These are phyloP conservation scores for Hedya salicella DNA, from an alignment of 2,888 invertebrate genomes.

Conservation along the genomic window DNA sequence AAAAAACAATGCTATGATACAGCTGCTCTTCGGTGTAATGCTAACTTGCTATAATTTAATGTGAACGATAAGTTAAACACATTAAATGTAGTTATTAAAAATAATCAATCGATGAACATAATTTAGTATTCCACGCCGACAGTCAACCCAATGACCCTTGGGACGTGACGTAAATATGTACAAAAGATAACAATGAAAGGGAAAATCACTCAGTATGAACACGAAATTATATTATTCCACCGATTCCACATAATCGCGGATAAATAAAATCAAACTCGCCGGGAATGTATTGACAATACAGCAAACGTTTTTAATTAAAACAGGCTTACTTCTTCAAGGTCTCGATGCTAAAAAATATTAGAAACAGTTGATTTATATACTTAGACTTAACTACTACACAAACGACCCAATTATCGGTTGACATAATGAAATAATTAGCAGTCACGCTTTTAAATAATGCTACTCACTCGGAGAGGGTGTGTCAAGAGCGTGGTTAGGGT, in stretches of 20 bases:
- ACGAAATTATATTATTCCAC: conserved; percentile 27
- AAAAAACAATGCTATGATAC: neutral
- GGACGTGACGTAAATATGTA: conserved; percentile 35
- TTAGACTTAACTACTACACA: too few species aligned
- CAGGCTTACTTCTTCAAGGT: neutral
- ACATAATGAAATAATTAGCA: conserved; percentile 29
- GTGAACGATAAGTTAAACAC: neutral
- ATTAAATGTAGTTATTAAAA: conserved; percentile 5
- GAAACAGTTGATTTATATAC: neutral
- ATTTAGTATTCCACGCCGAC: conserved; percentile 24
- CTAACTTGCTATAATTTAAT: neutral
- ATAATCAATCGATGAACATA: conserved; percentile 10
- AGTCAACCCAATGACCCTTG: conserved; percentile 37
- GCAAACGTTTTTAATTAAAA: neutral
- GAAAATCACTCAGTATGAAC: conserved; percentile 34
- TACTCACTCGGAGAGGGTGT: conserved; percentile 31
- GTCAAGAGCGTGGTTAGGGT: conserved; percentile 13
- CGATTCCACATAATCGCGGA: conserved; percentile 15
- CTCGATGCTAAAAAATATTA: neutral
- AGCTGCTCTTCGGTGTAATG: neutral
- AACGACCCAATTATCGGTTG: conserved; percentile 21
- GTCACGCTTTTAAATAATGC: conserved; percentile 34
- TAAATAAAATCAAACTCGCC: neutral
- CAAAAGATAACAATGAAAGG: conserved; percentile 41
- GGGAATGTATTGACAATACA: neutral